A percentile compares a stretch with the other conserved stretches of the same genome.
Conservation (phyloP, 2,888 invertebrate species). For the Bembecia ichneumoniformis region DNA sequence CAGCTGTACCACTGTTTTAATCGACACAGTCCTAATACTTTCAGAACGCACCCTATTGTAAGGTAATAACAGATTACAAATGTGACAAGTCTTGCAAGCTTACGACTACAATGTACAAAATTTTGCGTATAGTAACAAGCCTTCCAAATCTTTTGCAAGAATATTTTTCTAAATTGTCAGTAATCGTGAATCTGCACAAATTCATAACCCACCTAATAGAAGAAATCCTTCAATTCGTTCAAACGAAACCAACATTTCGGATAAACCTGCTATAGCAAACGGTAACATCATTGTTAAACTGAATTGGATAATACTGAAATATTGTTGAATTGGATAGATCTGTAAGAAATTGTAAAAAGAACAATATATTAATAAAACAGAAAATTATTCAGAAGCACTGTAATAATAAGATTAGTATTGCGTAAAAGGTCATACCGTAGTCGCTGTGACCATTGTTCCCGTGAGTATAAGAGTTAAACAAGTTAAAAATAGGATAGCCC, state of each 20-base stretch:
- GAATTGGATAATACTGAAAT: slow-evolving; percentile 68
- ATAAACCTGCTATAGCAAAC: slow-evolving; percentile 65
- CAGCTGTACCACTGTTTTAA: too few species aligned
- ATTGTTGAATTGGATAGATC: slow-evolving; percentile 74
- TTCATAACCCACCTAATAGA: slow-evolving; percentile 42
- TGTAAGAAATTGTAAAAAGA: slow-evolving; percentile 29
- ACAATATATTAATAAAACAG: not conserved
- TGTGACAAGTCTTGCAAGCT: too few species aligned
- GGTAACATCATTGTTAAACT: slow-evolving; percentile 72
- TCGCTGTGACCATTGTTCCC: slow-evolving; percentile 46
- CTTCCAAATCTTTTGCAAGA: too few species aligned
- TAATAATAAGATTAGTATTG: not conserved
- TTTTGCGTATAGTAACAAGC: too few species aligned
- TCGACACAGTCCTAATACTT: too few species aligned
- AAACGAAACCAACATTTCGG: slow-evolving; percentile 72
- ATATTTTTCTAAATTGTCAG: too few species aligned
- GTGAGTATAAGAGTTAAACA: slow-evolving; percentile 42
- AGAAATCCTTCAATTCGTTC: slow-evolving; percentile 72
- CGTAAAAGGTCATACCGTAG: slow-evolving; percentile 27
- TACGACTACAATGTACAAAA: too few species aligned
- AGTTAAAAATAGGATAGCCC: slow-evolving; percentile 79
- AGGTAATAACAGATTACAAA: too few species aligned
- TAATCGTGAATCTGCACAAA: too few species aligned
- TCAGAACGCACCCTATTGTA: too few species aligned
- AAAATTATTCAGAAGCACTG: not conserved